These are phyloP conservation scores for Thecocarcelia acutangulata DNA, from an alignment of 2,888 invertebrate genomes.

Conservation along the genomic window DNA sequence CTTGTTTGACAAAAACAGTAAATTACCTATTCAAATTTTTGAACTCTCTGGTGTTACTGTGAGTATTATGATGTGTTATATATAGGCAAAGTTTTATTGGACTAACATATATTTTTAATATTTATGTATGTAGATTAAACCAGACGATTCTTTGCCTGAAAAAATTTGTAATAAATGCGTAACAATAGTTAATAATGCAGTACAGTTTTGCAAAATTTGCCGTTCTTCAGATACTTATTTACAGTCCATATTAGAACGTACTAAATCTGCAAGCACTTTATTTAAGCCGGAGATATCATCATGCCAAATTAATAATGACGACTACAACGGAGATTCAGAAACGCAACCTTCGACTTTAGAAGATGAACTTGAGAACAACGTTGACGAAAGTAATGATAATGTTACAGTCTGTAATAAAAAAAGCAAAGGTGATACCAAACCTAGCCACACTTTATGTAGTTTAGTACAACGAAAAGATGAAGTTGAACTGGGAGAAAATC, in stretches of 20 bases:
- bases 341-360: not conserved
- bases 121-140: slow-evolving; percentile 71
- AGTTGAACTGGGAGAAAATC: not conserved
- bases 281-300: slow-evolving; percentile 59
- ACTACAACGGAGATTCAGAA: slow-evolving; percentile 5
- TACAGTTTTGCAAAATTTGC: slow-evolving; percentile 70
- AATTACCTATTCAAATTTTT: slow-evolving; percentile 70
- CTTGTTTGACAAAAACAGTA: slow-evolving; percentile 68
- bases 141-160: slow-evolving; percentile 75
- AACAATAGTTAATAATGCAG: slow-evolving; percentile 62
- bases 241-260: slow-evolving; percentile 65
- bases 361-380: not conserved
- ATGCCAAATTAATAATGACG: not conserved
- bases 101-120: not conserved
- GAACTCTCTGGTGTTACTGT: slow-evolving; percentile 71
- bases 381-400: not conserved
- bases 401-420: not conserved
- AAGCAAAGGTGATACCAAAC: not conserved
- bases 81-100: not conserved
- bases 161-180: slow-evolving; percentile 74
- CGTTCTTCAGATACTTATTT: slow-evolving; percentile 68
- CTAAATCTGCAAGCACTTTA: slow-evolving; percentile 67
- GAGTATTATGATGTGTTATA: slow-evolving; percentile 29
- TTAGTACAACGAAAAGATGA: not conserved
- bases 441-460: not conserved